Conservation (phyloP, 1,140 invertebrate genomes). For the Drosophila funebris region DNA sequence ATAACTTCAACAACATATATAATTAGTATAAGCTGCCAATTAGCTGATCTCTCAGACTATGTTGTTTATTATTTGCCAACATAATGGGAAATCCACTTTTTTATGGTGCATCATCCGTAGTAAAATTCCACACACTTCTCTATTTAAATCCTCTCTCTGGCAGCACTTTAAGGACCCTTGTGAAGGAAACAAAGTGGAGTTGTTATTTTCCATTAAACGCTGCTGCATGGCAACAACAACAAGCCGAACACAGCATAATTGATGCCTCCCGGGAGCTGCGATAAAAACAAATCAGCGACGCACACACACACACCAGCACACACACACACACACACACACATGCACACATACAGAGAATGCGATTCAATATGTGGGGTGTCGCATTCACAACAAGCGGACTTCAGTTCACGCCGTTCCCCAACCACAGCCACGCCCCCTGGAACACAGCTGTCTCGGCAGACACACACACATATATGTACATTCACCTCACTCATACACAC, state of each 20-base stretch:
- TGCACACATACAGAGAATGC: neutral
- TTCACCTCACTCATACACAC: too few species aligned
- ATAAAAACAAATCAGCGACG: constrained; percentile 78
- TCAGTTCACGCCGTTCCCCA: constrained; percentile 1
- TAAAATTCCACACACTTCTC: too few species aligned
- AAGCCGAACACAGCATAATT: constrained; percentile 64
- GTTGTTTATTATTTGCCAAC: too few species aligned
- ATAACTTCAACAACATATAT: too few species aligned
- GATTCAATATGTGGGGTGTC: constrained; percentile 40
- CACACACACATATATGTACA: constrained; percentile 24
- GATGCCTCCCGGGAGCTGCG: constrained; percentile 79
- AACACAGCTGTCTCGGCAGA: constrained; percentile 38
- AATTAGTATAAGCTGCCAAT: too few species aligned
- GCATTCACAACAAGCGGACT: constrained; percentile 17
- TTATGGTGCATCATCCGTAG: too few species aligned
- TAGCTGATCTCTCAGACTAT: too few species aligned
- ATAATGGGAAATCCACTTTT: too few species aligned
- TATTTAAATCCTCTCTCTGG: neutral
- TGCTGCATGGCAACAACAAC: constrained; percentile 15
- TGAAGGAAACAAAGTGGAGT: constrained; percentile 37
- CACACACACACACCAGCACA: constrained; percentile 40
- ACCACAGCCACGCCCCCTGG: constrained; percentile 23
- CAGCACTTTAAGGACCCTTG: constrained; percentile 5
- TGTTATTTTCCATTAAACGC: constrained; percentile 55
- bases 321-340: neutral